Evolutionary conservation across 2,888 invertebrate genomes (phyloP).

Genomic region (Alloscopus bannaensis): DNA sequence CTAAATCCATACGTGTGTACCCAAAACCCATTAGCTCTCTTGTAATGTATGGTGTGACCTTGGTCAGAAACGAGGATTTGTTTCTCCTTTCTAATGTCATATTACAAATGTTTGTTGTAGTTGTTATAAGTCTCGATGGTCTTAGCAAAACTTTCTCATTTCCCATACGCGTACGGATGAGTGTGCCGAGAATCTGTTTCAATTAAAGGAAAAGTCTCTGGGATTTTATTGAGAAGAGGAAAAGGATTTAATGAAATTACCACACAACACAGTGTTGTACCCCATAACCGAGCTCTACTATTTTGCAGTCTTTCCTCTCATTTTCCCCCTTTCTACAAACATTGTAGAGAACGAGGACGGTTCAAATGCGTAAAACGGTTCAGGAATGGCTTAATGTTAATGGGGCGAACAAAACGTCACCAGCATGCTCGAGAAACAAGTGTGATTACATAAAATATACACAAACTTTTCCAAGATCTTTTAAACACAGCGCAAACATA

Average conservation of each 20-base stretch:
- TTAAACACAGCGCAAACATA: too few species aligned
- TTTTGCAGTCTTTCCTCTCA: not conserved
- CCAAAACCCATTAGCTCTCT: not conserved
- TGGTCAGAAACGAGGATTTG: constrained; percentile 9
- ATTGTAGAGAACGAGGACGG: too few species aligned
- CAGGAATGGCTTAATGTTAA: constrained; percentile 6
- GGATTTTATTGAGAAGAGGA: constrained; percentile 14
- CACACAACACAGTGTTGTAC: not conserved
- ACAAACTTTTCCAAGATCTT: too few species aligned
- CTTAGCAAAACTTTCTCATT: not conserved
- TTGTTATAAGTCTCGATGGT: too few species aligned
- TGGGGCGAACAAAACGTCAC: constrained; percentile 27
- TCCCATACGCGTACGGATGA: not conserved
- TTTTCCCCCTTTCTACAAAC: not conserved
- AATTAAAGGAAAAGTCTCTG: constrained; percentile 27
- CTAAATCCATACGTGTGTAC: not conserved
- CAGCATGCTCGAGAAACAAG: too few species aligned
- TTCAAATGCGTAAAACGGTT: too few species aligned
- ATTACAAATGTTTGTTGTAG: too few species aligned
- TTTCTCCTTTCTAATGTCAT: not conserved
- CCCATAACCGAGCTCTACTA: too few species aligned
- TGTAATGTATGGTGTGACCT: constrained; percentile 21
- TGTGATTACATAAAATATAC: too few species aligned
- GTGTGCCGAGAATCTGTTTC: constrained; percentile 21
- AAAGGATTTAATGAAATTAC: constrained; percentile 9